These are phyloP conservation scores for Neoitamus cyanurus DNA, from an alignment of 2,888 invertebrate genomes.

Conservation along the genomic window DNA sequence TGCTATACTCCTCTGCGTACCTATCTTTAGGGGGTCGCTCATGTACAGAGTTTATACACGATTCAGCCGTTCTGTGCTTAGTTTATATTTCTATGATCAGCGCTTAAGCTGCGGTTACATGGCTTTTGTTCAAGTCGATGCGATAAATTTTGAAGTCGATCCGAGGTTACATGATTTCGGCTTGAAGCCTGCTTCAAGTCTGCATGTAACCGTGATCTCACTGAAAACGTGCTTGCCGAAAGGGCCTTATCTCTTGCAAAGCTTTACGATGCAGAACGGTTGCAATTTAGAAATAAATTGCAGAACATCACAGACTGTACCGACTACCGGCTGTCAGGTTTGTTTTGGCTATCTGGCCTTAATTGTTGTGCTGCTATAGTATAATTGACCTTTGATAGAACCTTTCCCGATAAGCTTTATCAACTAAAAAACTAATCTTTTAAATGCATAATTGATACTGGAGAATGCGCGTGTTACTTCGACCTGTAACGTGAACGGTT, in stretches of 20 bases:
- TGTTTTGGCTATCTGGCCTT: neutral
- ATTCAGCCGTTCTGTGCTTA: too few relatives aligned
- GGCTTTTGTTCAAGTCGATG: too few relatives aligned
- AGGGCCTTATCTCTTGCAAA: neutral
- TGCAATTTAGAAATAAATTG: neutral
- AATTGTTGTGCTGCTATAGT: neutral
- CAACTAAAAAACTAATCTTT: neutral
- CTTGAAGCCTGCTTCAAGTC: too few relatives aligned
- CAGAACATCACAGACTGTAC: neutral
- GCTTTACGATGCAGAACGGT: neutral
- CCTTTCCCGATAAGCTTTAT: constrained; percentile 19
- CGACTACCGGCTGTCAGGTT: neutral
- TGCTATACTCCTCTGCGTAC: too few relatives aligned
- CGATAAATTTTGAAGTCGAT: too few relatives aligned
- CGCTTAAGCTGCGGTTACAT: too few relatives aligned
- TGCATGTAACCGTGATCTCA: too few relatives aligned
- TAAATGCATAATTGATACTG: neutral
- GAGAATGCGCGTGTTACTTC: neutral
- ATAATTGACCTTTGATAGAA: constrained; percentile 24
- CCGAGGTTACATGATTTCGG: too few relatives aligned
- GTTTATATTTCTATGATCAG: too few relatives aligned
- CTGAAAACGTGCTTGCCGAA: too few relatives aligned
- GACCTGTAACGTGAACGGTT: neutral
- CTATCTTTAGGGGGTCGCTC: too few relatives aligned
- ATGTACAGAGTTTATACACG: too few relatives aligned